Evolutionary conservation across 2,888 invertebrate genomes (phyloP).

Genomic region (Ichneumoninae sp.): DNA sequence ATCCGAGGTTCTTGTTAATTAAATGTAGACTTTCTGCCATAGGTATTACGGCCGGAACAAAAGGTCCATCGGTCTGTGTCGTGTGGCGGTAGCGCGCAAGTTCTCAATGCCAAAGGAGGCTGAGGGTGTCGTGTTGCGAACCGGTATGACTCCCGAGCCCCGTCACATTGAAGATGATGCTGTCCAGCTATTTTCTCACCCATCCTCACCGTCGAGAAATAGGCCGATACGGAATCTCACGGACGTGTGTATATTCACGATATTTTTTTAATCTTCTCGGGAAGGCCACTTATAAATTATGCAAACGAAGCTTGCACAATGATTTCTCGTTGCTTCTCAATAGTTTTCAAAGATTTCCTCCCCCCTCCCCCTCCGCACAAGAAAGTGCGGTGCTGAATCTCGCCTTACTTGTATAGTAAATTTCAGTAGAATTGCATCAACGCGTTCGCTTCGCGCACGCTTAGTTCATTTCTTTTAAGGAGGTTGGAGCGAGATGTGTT

Average conservation of each 20-base stretch:
- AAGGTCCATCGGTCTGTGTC: conserved; percentile 25
- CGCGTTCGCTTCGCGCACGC: too few species aligned
- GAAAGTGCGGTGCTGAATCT: too few species aligned
- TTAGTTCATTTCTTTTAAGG: too few species aligned
- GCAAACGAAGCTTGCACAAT: too few species aligned
- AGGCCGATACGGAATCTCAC: background rate
- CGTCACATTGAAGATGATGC: background rate
- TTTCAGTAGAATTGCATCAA: too few species aligned
- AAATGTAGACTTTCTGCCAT: background rate
- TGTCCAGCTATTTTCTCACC: background rate
- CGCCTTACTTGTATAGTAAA: too few species aligned
- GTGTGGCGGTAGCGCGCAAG: background rate
- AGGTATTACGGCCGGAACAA: conserved; percentile 12
- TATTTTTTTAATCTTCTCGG: background rate
- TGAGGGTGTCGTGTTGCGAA: conserved; percentile 30
- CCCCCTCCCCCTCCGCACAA: too few species aligned
- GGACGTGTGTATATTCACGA: background rate
- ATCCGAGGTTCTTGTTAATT: conserved; percentile 1
- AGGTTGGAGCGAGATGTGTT: too few species aligned
- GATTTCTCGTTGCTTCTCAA: too few species aligned
- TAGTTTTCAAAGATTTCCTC: too few species aligned
- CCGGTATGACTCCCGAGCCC: conserved; percentile 15
- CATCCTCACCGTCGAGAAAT: background rate
- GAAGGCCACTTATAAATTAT: too few species aligned
- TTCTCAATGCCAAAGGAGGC: conserved; percentile 28